Base-by-base conservation (phyloP, 1,140 invertebrate genomes). In the Ips nitidus region DNA sequence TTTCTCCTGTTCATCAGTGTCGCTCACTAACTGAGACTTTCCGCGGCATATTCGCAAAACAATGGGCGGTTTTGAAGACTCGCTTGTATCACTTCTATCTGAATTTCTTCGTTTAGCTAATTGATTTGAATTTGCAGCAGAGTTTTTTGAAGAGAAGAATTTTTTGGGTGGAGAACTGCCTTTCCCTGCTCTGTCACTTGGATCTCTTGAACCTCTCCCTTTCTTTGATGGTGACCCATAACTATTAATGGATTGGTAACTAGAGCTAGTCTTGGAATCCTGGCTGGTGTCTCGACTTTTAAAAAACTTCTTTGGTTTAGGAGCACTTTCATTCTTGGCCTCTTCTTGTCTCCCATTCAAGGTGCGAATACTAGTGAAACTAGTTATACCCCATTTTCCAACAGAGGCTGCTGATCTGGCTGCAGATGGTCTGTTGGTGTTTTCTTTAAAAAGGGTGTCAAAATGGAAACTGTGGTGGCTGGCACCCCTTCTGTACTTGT, bases 301-400 rank as follows among this genome's bases (percentile, higher is more conserved):
- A 79, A 95, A 94, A 82, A 95, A 95, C 77, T 95, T 95, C 75
- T 93, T 93, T 53, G 93, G 93, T 78, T 93, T 93, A 52, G 78
- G 78, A 39, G 73, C 69, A 42, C 69, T 72, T 36, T 73, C 66
- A n/a, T n/a, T n/a, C 71, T 58, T 58, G 4, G 60, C 5, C 2
- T 71, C 45, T 22, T 71, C 69, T 38, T 52, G 64, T 78, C 81
- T 86, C 87, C 89, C 89, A 82, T 91, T 91, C 65, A 87, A 85
- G 76, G 90, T 94, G 75, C 94, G 85, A 65, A 94, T 91, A 1
- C 93, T 95, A 45, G 94, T 95, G 81, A 95, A 96, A 53, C 93
- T 94, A 71, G 94, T 95, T 80, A 94, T 93, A 73, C 94, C 94
- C 93, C 94, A 97, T 85, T 94, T 93, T 74, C 93, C 93, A 70